Conservation (phyloP, 23 tunicate species). For the Trididemnum miniatum region DNA sequence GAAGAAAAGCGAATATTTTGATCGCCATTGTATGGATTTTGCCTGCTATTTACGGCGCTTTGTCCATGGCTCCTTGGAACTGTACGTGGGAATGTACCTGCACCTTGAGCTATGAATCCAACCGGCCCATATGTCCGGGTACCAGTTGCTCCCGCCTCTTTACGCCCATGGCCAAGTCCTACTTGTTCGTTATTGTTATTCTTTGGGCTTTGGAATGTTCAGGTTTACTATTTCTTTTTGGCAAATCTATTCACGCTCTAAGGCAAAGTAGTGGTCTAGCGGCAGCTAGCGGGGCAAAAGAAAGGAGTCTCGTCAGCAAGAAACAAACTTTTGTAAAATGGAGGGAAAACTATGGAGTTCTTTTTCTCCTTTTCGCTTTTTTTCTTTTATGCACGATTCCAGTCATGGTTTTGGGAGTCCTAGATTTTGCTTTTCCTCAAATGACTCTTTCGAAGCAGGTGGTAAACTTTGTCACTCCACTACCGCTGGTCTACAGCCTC, state of each 20-base stretch:
- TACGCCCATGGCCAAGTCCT: conserved; percentile 92
- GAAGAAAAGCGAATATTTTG: conserved; percentile 69
- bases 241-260: conserved; percentile 41
- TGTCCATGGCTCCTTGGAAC: conserved; percentile 90
- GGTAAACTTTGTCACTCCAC: conserved; percentile 70
- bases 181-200: conserved; percentile 68
- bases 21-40: conserved; percentile 76
- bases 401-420: conserved; percentile 50
- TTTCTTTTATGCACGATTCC: conserved; percentile 83
- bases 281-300: not conserved
- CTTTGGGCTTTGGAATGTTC: conserved; percentile 76
- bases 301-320: not conserved
- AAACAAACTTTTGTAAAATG: not conserved
- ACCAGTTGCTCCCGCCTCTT: conserved; percentile 60
- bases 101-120: conserved; percentile 58
- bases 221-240: conserved; percentile 50
- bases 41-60: conserved; percentile 64
- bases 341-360: not conserved
- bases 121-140: conserved; percentile 53
- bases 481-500: conserved; percentile 79
- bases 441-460: conserved; percentile 29
- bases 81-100: conserved; percentile 74
- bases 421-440: conserved; percentile 55
- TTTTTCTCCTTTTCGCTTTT: conserved; percentile 42
- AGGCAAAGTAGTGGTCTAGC: not conserved